Evolutionary conservation across 2,113 vertebrate genomes (phyloP), one percentile per base, ranked within the genome.

Genomic region (Cebidichthys violaceus): DNA sequence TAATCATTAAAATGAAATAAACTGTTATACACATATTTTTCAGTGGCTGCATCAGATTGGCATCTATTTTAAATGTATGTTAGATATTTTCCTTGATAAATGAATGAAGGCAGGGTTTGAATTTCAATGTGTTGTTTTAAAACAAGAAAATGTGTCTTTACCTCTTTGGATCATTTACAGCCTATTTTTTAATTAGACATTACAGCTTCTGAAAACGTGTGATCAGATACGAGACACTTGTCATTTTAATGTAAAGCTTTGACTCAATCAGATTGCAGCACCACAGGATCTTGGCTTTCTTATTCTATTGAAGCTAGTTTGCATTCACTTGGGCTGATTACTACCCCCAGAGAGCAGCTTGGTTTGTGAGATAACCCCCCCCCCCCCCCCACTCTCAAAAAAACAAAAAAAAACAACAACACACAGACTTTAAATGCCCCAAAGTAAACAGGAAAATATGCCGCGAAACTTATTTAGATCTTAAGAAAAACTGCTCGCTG

Each of bases 381-480:
- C 4, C 24, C 4, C 15, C 4, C 4, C 2, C 43, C 14, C 43
- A 5, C n/a, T n/a, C n/a, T n/a, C n/a, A n/a, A n/a, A n/a, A n/a
- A n/a, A n/a, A n/a, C n/a, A n/a, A 11, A 55, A 31, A 81, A 79
- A 79, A 45, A 81, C 79, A 83, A 85, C 60, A 68, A 37, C 60
- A 71, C 39, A 62, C 45, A 69, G 65, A 41, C 39, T 76, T 22
- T 54, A 20, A 73, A 22, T 41, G 54, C 41, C 75, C 50, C 31
- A 61, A 57, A 73, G 70, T 73, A 81, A 87, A 84, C 47, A 72
- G 70, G 39, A 41, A 86, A 82, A 75, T 61, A 52, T 55, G 77
- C 62, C 64, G 81, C 2, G 3, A 75, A 75, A 77, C 62, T 57
- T 75, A 57, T 83, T 82, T 75, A 14, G 82, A 80, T 89, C 77